Evolutionary conservation across 2,113 vertebrate genomes (phyloP), one percentile per base, ranked within the genome.

Genomic region (Pluvianellus socialis): DNA sequence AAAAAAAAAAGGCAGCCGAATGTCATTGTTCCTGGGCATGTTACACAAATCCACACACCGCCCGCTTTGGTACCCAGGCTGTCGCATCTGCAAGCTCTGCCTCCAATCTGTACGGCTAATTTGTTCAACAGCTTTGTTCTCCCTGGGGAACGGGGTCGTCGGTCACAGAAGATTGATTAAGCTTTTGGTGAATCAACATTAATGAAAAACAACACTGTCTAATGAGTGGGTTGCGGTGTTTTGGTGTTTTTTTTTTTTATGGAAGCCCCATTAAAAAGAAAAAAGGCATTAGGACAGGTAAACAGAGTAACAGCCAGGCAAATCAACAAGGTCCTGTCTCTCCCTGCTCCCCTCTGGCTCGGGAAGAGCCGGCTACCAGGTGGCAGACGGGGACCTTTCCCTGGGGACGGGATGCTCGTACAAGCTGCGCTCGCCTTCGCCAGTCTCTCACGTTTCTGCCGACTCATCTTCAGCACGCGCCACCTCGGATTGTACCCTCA

Each of bases 131-230:
- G 98, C 97, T 98, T 96, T 98, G 96, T 56, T 96, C 94, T 97
- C 98, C 92, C 95, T 35, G 15, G 96, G 94, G 98, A 97, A 92
- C 2, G 23, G 95, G 97, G 97, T 97, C 81, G 66, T 96, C 95
- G 98, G 98, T 98, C 98, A 98, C 97, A 96, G 97, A 97, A 98
- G 97, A 98, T 97, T 98, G 98, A 98, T 98, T 98, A 97, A 97
- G 98, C 98, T 98, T 97, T 96, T 97, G 97, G 98, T 97, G 98
- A 97, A 98, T 97, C 98, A 97, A 95, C 98, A 95, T 98, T 98
- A 98, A 97, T 98, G 98, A 98, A 98, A 98, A 98, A 97, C 98
- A 98, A 97, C 98, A 81, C 93, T 59, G 96, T 87, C 96, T 98
- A 98, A 98, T 98, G 97, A 98, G 96, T 94, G 44, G 44, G 42